Conservation (phyloP, 2,113 vertebrate genomes). For the Zosterops pallidus region DNA sequence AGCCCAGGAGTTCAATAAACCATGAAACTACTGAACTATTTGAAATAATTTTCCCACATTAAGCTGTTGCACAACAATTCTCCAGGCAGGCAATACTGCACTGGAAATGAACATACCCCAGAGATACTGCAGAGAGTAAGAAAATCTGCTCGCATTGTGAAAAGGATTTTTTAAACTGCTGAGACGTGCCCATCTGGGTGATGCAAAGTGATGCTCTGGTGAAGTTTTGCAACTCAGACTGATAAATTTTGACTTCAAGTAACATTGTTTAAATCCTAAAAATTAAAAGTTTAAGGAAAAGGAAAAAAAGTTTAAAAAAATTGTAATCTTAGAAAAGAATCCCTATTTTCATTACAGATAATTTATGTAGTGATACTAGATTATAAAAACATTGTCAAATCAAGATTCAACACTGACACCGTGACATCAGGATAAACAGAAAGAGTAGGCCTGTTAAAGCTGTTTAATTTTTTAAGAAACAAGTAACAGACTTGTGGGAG, state of each 20-base stretch:
- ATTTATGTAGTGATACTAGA: background rate
- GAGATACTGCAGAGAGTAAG: background rate
- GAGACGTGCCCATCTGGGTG: background rate
- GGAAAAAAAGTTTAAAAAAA: background rate
- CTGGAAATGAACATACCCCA: background rate
- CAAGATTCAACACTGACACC: background rate
- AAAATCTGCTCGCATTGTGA: background rate
- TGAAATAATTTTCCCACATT: background rate
- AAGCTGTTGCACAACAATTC: background rate
- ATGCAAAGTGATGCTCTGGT: background rate
- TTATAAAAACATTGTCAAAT: background rate
- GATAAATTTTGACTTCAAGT: background rate
- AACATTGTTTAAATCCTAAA: background rate
- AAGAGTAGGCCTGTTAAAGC: background rate
- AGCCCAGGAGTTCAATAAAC: background rate
- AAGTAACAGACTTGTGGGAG: background rate
- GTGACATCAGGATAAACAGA: background rate
- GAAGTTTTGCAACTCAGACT: background rate
- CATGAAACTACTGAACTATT: background rate
- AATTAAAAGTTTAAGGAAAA: background rate
- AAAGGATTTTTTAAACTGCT: background rate
- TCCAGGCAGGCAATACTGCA: background rate
- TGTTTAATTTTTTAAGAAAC: background rate
- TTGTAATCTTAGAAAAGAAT: background rate
- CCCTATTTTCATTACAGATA: background rate